Conservation (phyloP, 2,113 vertebrate genomes). For the Diphyllodes magnificus region DNA sequence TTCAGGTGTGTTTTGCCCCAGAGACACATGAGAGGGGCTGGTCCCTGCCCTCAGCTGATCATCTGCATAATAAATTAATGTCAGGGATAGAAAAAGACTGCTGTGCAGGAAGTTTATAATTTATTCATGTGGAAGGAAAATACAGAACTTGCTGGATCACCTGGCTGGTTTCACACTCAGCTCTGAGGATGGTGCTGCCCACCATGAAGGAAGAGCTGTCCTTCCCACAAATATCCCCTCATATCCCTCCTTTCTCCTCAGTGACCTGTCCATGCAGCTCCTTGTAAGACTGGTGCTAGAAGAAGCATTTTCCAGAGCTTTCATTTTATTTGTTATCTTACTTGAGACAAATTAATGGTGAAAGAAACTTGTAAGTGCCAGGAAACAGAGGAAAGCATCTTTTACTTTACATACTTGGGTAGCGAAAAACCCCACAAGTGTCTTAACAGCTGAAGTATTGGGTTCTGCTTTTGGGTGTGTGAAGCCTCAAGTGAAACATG, state of each 20-base stretch:
- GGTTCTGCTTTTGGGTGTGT: neutral
- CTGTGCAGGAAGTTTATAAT: neutral
- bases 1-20: neutral
- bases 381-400: neutral
- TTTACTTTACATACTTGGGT: neutral
- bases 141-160: neutral
- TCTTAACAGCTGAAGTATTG: neutral
- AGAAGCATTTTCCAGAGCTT: neutral
- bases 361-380: neutral
- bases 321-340: neutral
- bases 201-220: neutral
- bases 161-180: neutral
- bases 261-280: fast-evolving
- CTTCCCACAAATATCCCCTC: neutral
- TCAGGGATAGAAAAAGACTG: neutral
- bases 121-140: neutral
- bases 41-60: neutral
- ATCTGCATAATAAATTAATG: neutral
- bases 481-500: neutral
- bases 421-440: neutral
- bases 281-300: neutral
- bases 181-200: neutral
- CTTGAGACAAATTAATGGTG: neutral
- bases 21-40: neutral
- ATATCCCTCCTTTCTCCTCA: neutral